Evolutionary conservation across 2,113 vertebrate species (phyloP).

Genomic region (Mastomys coucha): DNA sequence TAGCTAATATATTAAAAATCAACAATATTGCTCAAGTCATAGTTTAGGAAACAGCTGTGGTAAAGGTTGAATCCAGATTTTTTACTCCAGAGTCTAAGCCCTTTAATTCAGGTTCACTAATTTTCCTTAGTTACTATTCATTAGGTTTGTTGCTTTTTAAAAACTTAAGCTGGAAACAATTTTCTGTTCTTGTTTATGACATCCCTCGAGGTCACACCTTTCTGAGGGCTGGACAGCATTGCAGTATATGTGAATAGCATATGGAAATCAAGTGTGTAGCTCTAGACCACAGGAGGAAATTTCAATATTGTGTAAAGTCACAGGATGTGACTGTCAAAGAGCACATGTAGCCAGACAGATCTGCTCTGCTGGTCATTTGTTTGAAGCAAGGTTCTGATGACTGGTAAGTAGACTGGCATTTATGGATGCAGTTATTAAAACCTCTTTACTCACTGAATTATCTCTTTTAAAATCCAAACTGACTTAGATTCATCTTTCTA

Average conservation of each 20-base stretch:
- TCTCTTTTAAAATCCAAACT: background rate
- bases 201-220: background rate
- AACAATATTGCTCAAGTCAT: background rate
- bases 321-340: constrained; percentile 65
- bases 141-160: background rate
- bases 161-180: background rate
- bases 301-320: background rate
- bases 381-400: background rate
- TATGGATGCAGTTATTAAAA: background rate
- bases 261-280: constrained; percentile 44
- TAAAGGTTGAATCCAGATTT: background rate
- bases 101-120: background rate
- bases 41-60: background rate
- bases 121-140: background rate
- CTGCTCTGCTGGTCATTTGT: constrained; percentile 61
- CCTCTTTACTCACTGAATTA: background rate
- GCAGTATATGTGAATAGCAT: constrained; percentile 32
- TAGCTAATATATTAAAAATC: background rate
- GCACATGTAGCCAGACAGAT: background rate
- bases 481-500: background rate
- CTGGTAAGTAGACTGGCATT: background rate
- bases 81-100: background rate
- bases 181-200: constrained; percentile 51
- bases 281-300: background rate
- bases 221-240: background rate